Conservation (phyloP, 2,797 vertebrate species). For the Bradypodion pumilum region DNA sequence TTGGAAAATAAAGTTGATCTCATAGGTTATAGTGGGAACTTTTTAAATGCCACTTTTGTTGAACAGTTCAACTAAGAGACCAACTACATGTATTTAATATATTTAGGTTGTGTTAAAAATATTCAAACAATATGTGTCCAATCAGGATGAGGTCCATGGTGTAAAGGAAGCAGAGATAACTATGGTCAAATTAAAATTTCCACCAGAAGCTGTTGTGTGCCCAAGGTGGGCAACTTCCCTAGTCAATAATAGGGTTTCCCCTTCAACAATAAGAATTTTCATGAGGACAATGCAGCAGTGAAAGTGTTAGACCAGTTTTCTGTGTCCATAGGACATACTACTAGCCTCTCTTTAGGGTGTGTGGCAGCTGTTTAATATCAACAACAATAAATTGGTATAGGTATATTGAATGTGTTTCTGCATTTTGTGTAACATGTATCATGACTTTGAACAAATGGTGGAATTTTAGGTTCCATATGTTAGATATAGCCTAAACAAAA, state of each 20-base stretch:
- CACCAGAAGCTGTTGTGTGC: not conserved
- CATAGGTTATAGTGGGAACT: not conserved
- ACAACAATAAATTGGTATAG: too few species aligned
- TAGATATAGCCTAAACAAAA: too few species aligned
- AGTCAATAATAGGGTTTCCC: not conserved
- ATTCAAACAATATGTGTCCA: too few species aligned
- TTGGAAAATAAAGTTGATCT: not conserved
- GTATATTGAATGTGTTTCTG: too few species aligned
- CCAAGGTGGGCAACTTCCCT: not conserved
- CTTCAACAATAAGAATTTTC: not conserved
- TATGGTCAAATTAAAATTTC: not conserved
- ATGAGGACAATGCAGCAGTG: not conserved
- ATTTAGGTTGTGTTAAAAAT: not conserved
- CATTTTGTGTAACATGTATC: too few species aligned
- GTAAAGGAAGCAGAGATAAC: too few species aligned
- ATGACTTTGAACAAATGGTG: too few species aligned
- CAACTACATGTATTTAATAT: not conserved
- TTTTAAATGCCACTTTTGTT: not conserved
- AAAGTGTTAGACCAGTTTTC: not conserved
- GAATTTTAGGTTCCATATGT: too few species aligned
- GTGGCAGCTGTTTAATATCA: too few species aligned
- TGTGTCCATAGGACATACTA: not conserved
- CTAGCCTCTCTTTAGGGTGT: too few species aligned
- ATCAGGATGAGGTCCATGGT: too few species aligned
- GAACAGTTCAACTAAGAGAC: not conserved